Percentiles rank a stretch among this genome's conserved stretches.
Conservation (phyloP, 2,797 vertebrate species). For the Syndactyla subalaris region DNA sequence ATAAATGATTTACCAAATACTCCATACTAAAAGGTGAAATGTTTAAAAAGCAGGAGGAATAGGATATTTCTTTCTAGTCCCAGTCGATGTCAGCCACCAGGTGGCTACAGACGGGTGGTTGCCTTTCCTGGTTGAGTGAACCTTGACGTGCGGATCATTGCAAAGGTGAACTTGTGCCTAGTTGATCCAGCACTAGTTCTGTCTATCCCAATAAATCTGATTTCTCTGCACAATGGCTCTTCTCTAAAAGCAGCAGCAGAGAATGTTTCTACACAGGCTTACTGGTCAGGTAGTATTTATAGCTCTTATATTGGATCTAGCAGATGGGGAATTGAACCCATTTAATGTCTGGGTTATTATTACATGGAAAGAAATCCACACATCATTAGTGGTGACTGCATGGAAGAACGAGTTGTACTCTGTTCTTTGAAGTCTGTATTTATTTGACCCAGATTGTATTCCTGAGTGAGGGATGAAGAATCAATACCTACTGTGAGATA, state of each 20-base stretch:
- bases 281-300: background rate
- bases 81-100: background rate
- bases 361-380: background rate
- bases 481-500: background rate
- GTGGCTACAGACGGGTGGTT: background rate
- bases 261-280: background rate
- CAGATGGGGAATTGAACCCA: background rate
- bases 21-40: background rate
- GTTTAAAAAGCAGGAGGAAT: background rate
- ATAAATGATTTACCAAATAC: background rate
- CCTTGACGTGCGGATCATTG: fast-evolving
- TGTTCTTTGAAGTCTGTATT: background rate
- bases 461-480: background rate
- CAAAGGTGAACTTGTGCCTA: background rate
- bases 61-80: background rate
- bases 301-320: background rate
- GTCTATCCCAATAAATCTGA: background rate
- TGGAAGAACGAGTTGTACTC: background rate
- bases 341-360: background rate
- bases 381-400: background rate
- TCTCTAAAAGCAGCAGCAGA: background rate
- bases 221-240: background rate
- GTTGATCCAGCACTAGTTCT: background rate
- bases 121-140: background rate
- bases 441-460: background rate